Evolutionary conservation across 1,140 invertebrate genomes (phyloP).

Genomic region (Diprion similis): DNA sequence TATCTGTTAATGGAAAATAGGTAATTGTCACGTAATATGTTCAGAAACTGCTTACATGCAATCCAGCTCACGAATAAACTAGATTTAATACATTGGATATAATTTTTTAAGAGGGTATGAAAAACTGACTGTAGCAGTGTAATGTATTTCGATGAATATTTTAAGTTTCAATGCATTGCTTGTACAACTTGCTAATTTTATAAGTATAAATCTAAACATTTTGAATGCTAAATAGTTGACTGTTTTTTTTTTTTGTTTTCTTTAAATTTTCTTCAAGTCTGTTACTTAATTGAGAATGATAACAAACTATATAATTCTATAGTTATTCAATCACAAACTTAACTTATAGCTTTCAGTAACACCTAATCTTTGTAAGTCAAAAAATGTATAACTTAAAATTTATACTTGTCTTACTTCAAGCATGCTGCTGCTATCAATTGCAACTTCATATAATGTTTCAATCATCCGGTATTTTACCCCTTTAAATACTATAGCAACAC

Average conservation of each 20-base stretch:
- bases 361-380: neutral
- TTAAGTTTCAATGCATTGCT: too few species aligned
- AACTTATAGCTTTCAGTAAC: neutral
- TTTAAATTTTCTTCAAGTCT: neutral
- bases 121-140: too few species aligned
- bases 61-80: too few species aligned
- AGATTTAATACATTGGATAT: too few species aligned
- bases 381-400: neutral
- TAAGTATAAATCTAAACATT: neutral
- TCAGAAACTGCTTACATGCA: too few species aligned
- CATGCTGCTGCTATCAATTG: neutral
- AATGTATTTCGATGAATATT: too few species aligned
- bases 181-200: neutral
- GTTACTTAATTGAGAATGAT: neutral
- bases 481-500: slow-evolving; percentile 6
- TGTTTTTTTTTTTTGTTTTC: neutral
- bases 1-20: too few species aligned
- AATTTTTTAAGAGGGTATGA: too few species aligned
- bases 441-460: slow-evolving; percentile 1
- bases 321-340: neutral
- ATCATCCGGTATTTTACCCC: neutral
- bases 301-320: neutral
- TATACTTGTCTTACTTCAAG: neutral
- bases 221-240: neutral
- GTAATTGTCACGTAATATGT: too few species aligned